A percentile compares a stretch with the other conserved stretches of the same genome.
These are phyloP conservation scores for Characodon lateralis DNA, from an alignment of 2,797 vertebrate genomes.

Conservation along the genomic window DNA sequence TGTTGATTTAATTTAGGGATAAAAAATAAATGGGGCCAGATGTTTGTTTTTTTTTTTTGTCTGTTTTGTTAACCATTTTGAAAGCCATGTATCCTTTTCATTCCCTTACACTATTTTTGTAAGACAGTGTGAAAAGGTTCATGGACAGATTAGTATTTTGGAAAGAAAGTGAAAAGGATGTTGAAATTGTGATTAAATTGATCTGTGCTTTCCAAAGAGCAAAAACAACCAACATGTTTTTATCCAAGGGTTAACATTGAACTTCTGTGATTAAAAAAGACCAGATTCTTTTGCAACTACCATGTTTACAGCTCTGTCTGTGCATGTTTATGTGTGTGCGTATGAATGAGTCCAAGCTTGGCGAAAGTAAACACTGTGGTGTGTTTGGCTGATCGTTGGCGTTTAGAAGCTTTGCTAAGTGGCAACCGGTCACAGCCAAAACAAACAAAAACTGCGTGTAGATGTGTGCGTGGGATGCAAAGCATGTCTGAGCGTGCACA, in stretches of 20 bases:
- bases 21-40: background rate
- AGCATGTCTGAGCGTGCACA: slow-evolving; percentile 19
- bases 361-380: slow-evolving; percentile 27
- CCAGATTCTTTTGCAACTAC: background rate
- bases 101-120: background rate
- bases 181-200: background rate
- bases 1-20: background rate
- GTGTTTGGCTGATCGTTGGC: slow-evolving; percentile 60
- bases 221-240: background rate
- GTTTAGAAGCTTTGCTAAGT: slow-evolving; percentile 75
- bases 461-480: slow-evolving; percentile 20
- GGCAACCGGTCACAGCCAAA: slow-evolving; percentile 79
- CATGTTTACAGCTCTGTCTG: slow-evolving; percentile 2
- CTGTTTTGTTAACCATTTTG: background rate
- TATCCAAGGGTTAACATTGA: background rate
- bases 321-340: background rate
- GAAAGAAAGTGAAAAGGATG: background rate
- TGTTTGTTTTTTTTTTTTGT: background rate
- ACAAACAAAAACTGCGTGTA: slow-evolving; percentile 63
- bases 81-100: background rate
- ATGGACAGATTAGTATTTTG: background rate
- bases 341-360: background rate
- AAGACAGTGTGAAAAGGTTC: background rate
- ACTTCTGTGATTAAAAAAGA: background rate
- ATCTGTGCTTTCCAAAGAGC: background rate